These are phyloP conservation scores for Grallaria varia DNA, from an alignment of 2,113 vertebrate species.

Conservation along the genomic window DNA sequence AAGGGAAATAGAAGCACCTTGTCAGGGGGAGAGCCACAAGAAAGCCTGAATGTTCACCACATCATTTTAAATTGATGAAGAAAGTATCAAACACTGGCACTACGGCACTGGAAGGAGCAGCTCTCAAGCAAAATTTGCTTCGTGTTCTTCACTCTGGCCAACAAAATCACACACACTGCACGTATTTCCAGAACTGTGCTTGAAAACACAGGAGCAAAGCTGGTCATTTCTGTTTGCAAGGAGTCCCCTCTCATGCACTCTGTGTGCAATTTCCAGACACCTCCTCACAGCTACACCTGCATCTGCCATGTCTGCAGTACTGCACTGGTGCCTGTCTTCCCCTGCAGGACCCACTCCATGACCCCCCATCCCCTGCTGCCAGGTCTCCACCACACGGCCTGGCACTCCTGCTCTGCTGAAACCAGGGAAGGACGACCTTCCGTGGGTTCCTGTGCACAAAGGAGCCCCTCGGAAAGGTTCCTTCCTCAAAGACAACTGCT, in stretches of 20 bases:
- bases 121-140: not conserved
- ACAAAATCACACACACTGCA: not conserved
- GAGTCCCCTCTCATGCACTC: not conserved
- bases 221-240: not conserved
- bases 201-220: not conserved
- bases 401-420: not conserved
- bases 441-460: not conserved
- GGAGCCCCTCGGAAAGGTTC: not conserved
- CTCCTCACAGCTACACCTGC: not conserved
- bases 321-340: not conserved
- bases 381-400: not conserved
- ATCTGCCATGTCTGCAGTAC: not conserved
- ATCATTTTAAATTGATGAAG: not conserved
- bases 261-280: not conserved
- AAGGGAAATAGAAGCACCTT: constrained; percentile 10
- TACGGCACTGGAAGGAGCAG: not conserved
- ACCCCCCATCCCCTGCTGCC: not conserved
- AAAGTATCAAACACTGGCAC: not conserved
- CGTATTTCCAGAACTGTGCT: not conserved
- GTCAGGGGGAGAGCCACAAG: not conserved
- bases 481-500: not conserved
- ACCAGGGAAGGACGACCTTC: not conserved
- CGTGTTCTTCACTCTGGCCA: not conserved
- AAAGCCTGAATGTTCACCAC: not conserved
- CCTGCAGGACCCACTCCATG: not conserved